A percentile compares a stretch with the other conserved stretches of the same genome.
phyloP scores from a whole-genome alignment of 1,140 invertebrate genomes.

The Pissodes strobi region DNA sequence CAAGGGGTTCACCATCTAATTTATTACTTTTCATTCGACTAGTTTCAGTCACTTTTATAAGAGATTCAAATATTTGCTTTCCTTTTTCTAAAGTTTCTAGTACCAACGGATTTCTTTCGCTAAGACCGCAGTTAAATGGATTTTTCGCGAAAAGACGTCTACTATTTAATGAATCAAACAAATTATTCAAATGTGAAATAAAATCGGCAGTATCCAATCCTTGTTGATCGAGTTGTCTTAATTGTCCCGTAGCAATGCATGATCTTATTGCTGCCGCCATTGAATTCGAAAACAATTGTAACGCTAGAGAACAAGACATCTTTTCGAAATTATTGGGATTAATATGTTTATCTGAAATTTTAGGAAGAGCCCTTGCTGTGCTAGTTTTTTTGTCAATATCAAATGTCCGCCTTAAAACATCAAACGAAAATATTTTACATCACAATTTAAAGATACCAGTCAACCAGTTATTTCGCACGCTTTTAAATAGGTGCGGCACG shows the following conservation, averaged over 20 bases:
- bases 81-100: slow-evolving; percentile 7
- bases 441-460: too few relatives aligned
- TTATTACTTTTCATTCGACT: too few relatives aligned
- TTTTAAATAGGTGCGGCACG: too few relatives aligned
- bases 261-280: not conserved
- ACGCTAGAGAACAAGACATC: slow-evolving; percentile 3
- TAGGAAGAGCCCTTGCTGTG: not conserved
- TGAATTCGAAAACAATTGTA: not conserved
- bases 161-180: slow-evolving; percentile 17
- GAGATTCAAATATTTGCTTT: not conserved
- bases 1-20: too few relatives aligned
- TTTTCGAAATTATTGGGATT: slow-evolving; percentile 8
- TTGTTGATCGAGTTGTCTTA: not conserved
- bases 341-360: not conserved
- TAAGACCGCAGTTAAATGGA: slow-evolving; percentile 26
- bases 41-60: not conserved
- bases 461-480: too few relatives aligned
- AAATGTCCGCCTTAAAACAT: not conserved
- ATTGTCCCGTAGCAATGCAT: not conserved
- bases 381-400: not conserved
- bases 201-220: not conserved
- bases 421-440: slow-evolving; percentile 6
- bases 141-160: slow-evolving; percentile 9
- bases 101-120: not conserved
- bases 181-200: not conserved